Evolutionary conservation across 2,113 vertebrate species (phyloP), one percentile per base, ranked within the genome.

Genomic region (Polypterus senegalus): DNA sequence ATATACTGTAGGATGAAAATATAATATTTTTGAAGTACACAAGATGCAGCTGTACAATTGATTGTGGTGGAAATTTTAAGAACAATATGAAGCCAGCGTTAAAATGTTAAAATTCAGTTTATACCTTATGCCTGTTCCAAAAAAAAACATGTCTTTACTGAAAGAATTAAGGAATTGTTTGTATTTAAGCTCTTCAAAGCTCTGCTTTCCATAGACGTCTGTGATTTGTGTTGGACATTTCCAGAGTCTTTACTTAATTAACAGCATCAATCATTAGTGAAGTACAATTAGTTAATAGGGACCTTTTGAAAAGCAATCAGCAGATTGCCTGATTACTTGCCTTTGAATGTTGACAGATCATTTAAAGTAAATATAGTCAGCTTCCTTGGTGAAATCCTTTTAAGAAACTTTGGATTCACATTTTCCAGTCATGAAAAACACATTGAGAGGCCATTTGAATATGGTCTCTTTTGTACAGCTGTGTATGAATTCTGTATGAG

Each of bases 241-340:
- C 46, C 4, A 10, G 51, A 51, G 46, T 48, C 54, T 62, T 62
- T 56, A 56, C 52, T 62, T 62, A 62, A 62, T 62, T 54, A 62
- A 62, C 45, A 47, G 61, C 61, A 62, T 54, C 54, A 27, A 47
- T 62, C 52, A 54, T 44, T 48, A 53, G 60, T 46, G 61, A 62
- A 46, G 52, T 44, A 56, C 53, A 57, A 56, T 56, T 54, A 63
- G 46, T 63, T 63, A 56, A 9, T 48, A 63, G 27, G n/a, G 54
- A 55, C 11, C 3, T 44, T 63, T 63, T 47, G 9, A n/a, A 6
- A 63, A 63, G 54, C 61, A 48, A 63, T 56, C 61, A 63, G 61
- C 47, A 55, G 46, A 55, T 47, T 48, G 10, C 10, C 46, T 56
- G 61, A 7, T 63, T 63, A 47, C 61, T 48, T 62, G 9, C 47